phyloP scores from a whole-genome alignment of 2,113 vertebrate species.

The Polypterus bichir region DNA sequence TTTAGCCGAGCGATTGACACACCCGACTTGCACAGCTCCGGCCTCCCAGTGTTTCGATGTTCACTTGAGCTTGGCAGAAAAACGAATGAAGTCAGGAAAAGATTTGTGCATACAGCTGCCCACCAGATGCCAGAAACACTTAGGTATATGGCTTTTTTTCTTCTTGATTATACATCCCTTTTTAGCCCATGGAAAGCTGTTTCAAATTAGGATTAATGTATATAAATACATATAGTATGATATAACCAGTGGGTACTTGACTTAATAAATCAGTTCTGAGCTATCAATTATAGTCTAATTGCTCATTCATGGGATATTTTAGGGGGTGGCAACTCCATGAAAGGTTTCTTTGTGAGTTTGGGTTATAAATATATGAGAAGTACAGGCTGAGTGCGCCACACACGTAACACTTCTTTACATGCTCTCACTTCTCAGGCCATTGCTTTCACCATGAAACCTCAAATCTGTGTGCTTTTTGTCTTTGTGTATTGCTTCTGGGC shows the following conservation, averaged over 20 bases:
- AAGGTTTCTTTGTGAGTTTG: conserved; percentile 34
- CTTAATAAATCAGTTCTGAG: conserved; percentile 15
- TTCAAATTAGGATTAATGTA: conserved; percentile 29
- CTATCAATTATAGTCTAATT: conserved; percentile 28
- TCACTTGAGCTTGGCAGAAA: too few species aligned
- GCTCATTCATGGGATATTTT: conserved; percentile 1
- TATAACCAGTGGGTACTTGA: background rate
- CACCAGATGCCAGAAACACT: too few species aligned
- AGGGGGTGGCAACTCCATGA: conserved; percentile 12
- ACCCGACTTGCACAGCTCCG: too few species aligned
- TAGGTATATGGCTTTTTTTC: too few species aligned
- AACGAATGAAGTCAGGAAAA: too few species aligned
- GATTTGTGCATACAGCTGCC: too few species aligned
- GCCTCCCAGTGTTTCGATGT: too few species aligned
- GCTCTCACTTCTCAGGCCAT: background rate
- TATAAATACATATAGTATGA: conserved; percentile 20
- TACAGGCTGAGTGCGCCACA: conserved; percentile 6
- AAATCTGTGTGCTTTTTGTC: conserved; percentile 36
- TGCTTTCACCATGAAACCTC: conserved; percentile 45
- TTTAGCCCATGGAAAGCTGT: conserved; percentile 23
- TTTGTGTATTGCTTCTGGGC: conserved; percentile 35
- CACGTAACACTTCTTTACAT: conserved; percentile 9
- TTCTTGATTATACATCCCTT: too few species aligned
- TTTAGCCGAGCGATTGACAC: too few species aligned
- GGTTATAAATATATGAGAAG: conserved; percentile 48